Evolutionary conservation across 1,140 invertebrate genomes (phyloP), one percentile per base, ranked within the genome.

Genomic region (Ceratitis capitata): DNA sequence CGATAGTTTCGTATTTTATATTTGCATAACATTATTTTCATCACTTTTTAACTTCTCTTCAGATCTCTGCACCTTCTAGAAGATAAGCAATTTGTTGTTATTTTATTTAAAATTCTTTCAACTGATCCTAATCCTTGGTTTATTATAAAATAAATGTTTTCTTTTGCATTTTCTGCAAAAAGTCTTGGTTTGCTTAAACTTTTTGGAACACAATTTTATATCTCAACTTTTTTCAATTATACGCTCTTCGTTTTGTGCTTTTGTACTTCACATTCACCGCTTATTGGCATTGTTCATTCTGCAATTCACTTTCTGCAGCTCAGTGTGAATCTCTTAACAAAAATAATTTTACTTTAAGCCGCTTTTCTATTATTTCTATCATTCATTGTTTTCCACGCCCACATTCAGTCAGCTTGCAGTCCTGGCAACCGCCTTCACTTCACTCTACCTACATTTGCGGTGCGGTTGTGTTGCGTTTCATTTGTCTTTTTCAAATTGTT

Each of bases 281-380:
- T 45, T 78, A 45, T 45, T 78, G 19, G 39, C n/a, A 47, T 78
- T 74, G 64, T 74, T 45, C 39, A 6, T 45, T 78, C 39, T 78
- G 19, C 39, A n/a, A 45, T 42, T 78, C n/a, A 10, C 7, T 42
- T 78, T 42, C 32, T 32, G 5, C 61, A 69, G 32, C 61, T 69
- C 61, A 32, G 69, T 45, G 16, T 78, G 84, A 86, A 84, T 84
- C 64, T 82, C 51, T 84, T 84, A 86, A 64, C 83, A 89, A 88
- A 90, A n/a, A 91, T 91, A 90, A 91, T 91, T 90, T 89, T 87
- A 89, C 89, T 91, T 89, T 91, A 91, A 91, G 89, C 89, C 89
- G 89, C 88, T 91, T 91, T 90, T 86, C 85, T 88, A 85, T 88
- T 85, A 29, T 26, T 74, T 86, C 85, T 82, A 83, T 86, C 61